These are phyloP conservation scores for Dicyrtoma fusca DNA, from an alignment of 2,888 invertebrate species.

Conservation along the genomic window DNA sequence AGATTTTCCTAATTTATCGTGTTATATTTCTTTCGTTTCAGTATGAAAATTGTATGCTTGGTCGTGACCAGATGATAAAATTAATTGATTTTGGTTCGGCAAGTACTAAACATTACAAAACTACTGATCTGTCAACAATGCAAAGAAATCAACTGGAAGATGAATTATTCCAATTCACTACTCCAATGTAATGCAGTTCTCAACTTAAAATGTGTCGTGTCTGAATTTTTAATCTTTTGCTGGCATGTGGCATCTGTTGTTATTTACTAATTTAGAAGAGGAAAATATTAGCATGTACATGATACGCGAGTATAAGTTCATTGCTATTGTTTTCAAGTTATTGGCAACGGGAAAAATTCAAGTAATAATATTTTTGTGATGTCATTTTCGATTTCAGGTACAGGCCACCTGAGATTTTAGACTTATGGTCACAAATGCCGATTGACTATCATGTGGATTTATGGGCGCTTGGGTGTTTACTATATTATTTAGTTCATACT, in stretches of 20 bases:
- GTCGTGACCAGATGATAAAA: slow-evolving; percentile 52
- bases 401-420: slow-evolving; percentile 96
- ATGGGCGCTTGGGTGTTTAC: slow-evolving; percentile 96
- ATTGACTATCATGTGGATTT: slow-evolving; percentile 90
- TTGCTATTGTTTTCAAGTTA: too few relatives aligned
- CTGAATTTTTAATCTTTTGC: neutral
- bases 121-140: slow-evolving; percentile 47
- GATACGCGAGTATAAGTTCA: too few relatives aligned
- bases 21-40: slow-evolving; percentile 29
- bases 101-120: slow-evolving; percentile 41
- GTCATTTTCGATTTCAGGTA: slow-evolving; percentile 67
- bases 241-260: neutral
- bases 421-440: slow-evolving; percentile 93
- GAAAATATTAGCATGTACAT: neutral
- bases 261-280: neutral
- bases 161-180: slow-evolving; percentile 74
- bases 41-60: slow-evolving; percentile 55
- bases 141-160: slow-evolving; percentile 52
- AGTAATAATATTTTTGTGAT: neutral
- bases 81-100: slow-evolving; percentile 55
- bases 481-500: slow-evolving; percentile 89
- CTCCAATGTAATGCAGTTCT: slow-evolving; percentile 71
- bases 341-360: neutral
- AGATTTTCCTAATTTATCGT: neutral
- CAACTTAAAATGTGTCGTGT: neutral